A percentile compares a stretch with the other conserved stretches of the same genome.
Conservation (phyloP, 2,113 vertebrate species). For the Lucifuga dentata region DNA sequence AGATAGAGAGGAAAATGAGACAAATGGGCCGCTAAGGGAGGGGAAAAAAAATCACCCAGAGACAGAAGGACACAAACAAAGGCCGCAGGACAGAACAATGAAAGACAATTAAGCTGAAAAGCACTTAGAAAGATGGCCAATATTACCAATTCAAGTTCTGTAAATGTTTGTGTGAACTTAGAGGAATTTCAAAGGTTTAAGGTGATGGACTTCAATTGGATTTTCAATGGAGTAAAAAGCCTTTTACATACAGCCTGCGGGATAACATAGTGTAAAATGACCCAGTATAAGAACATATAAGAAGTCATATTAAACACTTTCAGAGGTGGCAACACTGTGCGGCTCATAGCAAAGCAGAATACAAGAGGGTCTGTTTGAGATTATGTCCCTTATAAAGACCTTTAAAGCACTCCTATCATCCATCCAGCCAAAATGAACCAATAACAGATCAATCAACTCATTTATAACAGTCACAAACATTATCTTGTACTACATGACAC, state of each 20-base stretch:
- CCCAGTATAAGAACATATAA: not conserved
- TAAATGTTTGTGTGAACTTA: not conserved
- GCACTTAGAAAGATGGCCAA: not conserved
- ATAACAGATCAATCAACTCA: too few species aligned
- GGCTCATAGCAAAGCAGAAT: not conserved
- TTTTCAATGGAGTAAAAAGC: slow-evolving; percentile 4
- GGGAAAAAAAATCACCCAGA: slow-evolving; percentile 1
- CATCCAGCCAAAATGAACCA: too few species aligned
- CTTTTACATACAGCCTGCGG: slow-evolving; percentile 16
- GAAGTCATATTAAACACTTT: not conserved
- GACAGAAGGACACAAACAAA: slow-evolving; percentile 4
- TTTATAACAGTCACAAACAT: too few species aligned
- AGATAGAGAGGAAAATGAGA: slow-evolving; percentile 27
- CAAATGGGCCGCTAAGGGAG: slow-evolving; percentile 4
- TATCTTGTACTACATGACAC: too few species aligned
- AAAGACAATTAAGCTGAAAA: too few species aligned
- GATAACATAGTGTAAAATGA: slow-evolving; percentile 1
- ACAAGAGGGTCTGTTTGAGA: slow-evolving; percentile 4
- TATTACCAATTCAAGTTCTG: slow-evolving; percentile 9
- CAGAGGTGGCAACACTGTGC: not conserved
- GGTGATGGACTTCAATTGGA: not conserved
- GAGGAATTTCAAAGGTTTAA: slow-evolving; percentile 6
- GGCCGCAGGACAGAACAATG: not conserved
- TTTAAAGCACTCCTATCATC: slow-evolving; percentile 7
- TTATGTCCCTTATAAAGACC: slow-evolving; percentile 10